Base-by-base conservation (phyloP, 2,797 vertebrate species). In the Cossypha niveicapilla region DNA sequence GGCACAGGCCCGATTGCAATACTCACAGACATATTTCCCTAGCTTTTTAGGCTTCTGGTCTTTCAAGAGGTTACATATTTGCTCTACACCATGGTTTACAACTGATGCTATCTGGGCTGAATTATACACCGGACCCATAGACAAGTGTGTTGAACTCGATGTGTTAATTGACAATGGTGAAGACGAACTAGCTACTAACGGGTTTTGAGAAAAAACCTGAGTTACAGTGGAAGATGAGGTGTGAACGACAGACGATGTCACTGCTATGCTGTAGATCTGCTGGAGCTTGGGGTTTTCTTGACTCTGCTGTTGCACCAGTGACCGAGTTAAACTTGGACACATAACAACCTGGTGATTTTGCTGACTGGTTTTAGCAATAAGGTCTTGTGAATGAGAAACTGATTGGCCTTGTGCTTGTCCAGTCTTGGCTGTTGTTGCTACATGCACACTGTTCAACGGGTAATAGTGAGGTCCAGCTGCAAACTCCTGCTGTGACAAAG, bases 41-140 rank as follows among this genome's bases (percentile, higher is more conserved):
- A 98, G 98, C 89, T 99, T 99, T 98, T 99, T 99, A 51, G 98
- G 98, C 96, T 99, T 99, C 98, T 99, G 99, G 89, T 99, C 99
- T 97, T 99, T 99, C 79, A 98, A 97, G 87, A 98, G 98, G 96
- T 96, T 98, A 97, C 98, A 98, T 95, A 98, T 97, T 97, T 99
- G 99, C 78, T 99, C 99, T 39, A 97, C 89, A 3, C 98, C 98
- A 53, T 98, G 98, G 95, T 97, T 99, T 92, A 99, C 98, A 39
- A 99, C 98, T 10, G 99, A 98, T 44, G 98, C 91, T 90, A 99
- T 97, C 80, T 99, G 99, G 50, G 98, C 91, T 91, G 98, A 98
- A 96, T 98, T 99, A 97, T 98, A 98, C 50, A 98, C 73, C 3
- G 99, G 98, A 63, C 97, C 98, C 50, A 98, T 97, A 63, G 99